Base-by-base conservation (phyloP, 2,113 vertebrate species). In the Rhadina sibilatrix region DNA sequence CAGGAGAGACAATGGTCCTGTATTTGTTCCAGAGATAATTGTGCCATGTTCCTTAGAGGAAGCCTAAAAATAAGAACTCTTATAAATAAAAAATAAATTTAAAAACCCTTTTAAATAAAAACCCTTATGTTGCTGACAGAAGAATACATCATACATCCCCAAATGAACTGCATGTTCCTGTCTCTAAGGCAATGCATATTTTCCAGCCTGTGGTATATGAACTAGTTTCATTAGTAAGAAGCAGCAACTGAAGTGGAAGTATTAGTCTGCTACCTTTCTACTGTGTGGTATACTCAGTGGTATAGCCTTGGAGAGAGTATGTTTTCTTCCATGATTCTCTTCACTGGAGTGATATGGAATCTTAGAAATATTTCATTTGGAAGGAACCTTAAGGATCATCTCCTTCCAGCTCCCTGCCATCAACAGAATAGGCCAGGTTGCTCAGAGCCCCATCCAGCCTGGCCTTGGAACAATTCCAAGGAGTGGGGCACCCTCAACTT, bases 391-490 rank as follows among this genome's bases (percentile, higher is more conserved):
- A 49, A 42, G 53, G 42, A 49, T 49, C 30, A 12, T 64, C 24
- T 71, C 3, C 0, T 47, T 63, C 16, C 13, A 56, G 2, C 3
- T 21, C 4, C 6, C 21, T 47, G 11, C 11, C 11, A 30, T 22
- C 5, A 2, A 11, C 49, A 70, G 40, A 30, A 53, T 42, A 27
- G 35, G 56, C 42, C 6, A 9, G 27, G 8, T 72, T 71, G 8
- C 68, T 72, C 42, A 71, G 66, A 64, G 21, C 17, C 25, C 20
- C 40, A 42, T 56, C 16, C 17, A 23, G 18, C 27, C 31, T 50
- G 50, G 18, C 42, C 35, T 37, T 56, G 35, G 49, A 54, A 54
- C 40, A 54, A 15, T 79, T 63, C 20, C 42, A 18, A 42, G 65
- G 19, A 5, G 5, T 35, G 11, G 2, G 22, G 7, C 25, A 23